A percentile compares a stretch with the other conserved stretches of the same genome.
Conservation (phyloP, 2,797 vertebrate genomes). For the Chelon labrosus region DNA sequence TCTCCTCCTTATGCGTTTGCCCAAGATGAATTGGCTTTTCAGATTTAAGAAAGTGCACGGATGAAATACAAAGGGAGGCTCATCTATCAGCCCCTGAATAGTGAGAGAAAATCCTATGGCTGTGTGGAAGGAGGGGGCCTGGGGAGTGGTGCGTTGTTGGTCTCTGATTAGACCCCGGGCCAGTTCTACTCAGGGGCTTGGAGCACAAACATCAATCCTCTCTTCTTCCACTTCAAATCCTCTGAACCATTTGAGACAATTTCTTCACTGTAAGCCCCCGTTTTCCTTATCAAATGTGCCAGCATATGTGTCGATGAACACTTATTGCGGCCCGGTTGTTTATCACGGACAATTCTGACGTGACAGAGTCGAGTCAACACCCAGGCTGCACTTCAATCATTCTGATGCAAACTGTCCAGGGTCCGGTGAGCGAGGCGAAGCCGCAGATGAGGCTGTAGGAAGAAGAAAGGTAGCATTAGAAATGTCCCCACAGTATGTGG, state of each 20-base stretch:
- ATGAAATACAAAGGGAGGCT: constrained; percentile 85
- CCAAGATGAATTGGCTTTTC: constrained; percentile 86
- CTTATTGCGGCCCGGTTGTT: constrained; percentile 63
- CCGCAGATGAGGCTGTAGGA: constrained; percentile 46
- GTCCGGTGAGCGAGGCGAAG: constrained; percentile 48
- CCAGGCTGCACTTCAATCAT: constrained; percentile 56
- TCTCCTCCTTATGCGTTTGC: constrained; percentile 70
- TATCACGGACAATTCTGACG: constrained; percentile 62
- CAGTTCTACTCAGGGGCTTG: constrained; percentile 71
- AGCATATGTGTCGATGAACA: constrained; percentile 65
- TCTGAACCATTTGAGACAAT: constrained; percentile 82
- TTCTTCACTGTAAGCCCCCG: constrained; percentile 70
- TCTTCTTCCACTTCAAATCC: constrained; percentile 79
- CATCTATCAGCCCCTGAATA: constrained; percentile 85
- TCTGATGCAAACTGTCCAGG: constrained; percentile 57
- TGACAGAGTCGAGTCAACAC: constrained; percentile 55
- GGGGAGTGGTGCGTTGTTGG: constrained; percentile 66
- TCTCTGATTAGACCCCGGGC: constrained; percentile 84
- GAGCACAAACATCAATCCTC: constrained; percentile 82
- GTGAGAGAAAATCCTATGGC: constrained; percentile 83
- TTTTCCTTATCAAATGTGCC: constrained; percentile 68
- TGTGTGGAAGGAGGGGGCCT: constrained; percentile 44
- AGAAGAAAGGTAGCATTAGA: constrained; percentile 46
- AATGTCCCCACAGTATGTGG: constrained; percentile 49
- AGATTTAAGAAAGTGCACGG: constrained; percentile 86